A percentile compares a stretch with the other conserved stretches of the same genome.
Conservation (phyloP, 2,888 invertebrate species). For the Nephrotoma guestfalica region DNA sequence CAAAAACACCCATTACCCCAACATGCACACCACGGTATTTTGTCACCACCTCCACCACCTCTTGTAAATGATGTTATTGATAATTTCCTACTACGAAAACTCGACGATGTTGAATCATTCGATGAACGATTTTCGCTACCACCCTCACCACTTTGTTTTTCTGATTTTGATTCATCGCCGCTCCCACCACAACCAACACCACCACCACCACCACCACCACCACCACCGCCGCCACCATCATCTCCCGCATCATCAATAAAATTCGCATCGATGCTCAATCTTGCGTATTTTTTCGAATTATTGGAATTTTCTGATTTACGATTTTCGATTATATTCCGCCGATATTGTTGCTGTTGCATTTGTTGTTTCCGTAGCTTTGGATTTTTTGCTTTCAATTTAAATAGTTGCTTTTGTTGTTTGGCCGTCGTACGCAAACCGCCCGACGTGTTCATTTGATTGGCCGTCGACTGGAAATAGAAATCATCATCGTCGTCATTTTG, state of each 20-base stretch:
- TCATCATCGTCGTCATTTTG: neutral
- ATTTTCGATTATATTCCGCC: neutral
- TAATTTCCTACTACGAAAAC: constrained; percentile 25
- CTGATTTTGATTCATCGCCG: neutral
- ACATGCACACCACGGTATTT: constrained; percentile 34
- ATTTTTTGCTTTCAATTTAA: neutral
- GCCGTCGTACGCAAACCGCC: neutral
- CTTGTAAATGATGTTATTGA: constrained; percentile 31
- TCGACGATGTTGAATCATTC: constrained; percentile 30
- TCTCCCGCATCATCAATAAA: neutral
- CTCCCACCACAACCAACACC: neutral
- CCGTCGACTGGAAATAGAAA: neutral
- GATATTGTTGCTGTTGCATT: neutral
- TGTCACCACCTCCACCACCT: constrained; percentile 27
- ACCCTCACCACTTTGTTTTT: neutral
- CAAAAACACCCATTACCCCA: constrained; percentile 32
- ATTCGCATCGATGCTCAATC: neutral
- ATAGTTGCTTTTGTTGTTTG: neutral
- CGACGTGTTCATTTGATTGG: neutral
- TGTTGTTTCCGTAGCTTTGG: neutral
- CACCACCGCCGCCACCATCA: neutral
- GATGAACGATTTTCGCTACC: constrained; percentile 18
- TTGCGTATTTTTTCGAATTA: neutral
- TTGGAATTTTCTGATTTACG: neutral
- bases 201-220: neutral